Base-by-base conservation (phyloP, 2,797 vertebrate genomes). In the Cyprinodon diabolis region DNA sequence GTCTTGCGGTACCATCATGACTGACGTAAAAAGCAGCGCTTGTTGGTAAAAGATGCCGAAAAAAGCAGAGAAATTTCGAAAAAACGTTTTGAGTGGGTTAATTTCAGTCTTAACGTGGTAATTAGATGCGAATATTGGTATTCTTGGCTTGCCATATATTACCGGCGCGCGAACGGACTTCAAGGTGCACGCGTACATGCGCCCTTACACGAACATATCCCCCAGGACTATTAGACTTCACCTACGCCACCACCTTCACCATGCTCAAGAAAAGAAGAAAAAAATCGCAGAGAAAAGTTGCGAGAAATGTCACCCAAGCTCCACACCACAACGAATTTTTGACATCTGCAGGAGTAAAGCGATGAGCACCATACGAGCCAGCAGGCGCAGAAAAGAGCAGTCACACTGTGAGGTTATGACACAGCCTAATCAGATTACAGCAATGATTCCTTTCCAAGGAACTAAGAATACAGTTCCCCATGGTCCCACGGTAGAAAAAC, bases 401-500 rank as follows among this genome's bases (percentile, higher is more conserved):
- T n/a, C 62, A 43, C 69, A 72, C 30, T 4, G 19, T 56, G 43
- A 9, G 85, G 66, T 70, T 69, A 66, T n/a, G 65, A 73, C 73
- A 56, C 11, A 77, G 43, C 25, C 66, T 81, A 66, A 84, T 79
- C 83, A 84, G 63, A 89, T 82, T 77, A 81, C 66, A 75, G 73
- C 49, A 37, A 77, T 79, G 85, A 88, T 85, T 85, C 81, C 84
- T 86, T 75, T 85, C 76, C 78, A 68, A 72, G 45, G 4, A 76
- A 71, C 80, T 56, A 58, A 80, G 74, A 90, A 86, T 80, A 71
- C 79, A 86, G 84, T 58, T 84, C 49, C 0, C 55, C 76, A 55
- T 82, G 79, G 83, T 81, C 73, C 72, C 25, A 21, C 37, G 23
- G 0, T 4, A 35, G 72, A 75, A 76, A 23, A 58, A 77, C 2